A percentile compares a stretch with the other conserved stretches of the same genome.
Evolutionary conservation across 2,113 vertebrate genomes (phyloP).

Genomic region (Bungarus multicinctus): DNA sequence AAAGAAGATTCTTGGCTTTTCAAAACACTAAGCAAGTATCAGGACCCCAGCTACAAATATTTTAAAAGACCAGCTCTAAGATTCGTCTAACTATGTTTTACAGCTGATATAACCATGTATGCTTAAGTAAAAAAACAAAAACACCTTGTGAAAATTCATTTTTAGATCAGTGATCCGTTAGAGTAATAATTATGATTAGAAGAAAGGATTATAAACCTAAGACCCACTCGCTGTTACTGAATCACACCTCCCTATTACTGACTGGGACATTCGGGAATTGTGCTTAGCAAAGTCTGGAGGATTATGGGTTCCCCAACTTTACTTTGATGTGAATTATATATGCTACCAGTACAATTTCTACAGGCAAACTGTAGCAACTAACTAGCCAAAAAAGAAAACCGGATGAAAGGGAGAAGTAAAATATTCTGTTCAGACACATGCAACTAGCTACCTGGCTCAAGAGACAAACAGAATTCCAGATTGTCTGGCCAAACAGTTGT

Average conservation of each 20-base stretch:
- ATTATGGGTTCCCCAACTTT: neutral
- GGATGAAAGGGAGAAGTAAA: neutral
- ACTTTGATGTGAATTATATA: neutral
- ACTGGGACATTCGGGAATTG: neutral
- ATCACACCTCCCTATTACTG: neutral
- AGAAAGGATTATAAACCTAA: neutral
- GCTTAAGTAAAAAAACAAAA: neutral
- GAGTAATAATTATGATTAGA: neutral
- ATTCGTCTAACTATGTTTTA: neutral
- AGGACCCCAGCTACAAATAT: neutral
- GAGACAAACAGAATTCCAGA: neutral
- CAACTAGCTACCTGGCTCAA: fast-evolving
- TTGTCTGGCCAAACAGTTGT: conserved; percentile 12
- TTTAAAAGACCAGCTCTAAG: neutral
- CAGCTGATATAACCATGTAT: neutral
- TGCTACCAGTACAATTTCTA: neutral
- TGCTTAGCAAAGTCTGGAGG: neutral
- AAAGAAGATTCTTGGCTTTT: neutral
- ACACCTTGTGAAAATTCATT: neutral
- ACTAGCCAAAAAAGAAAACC: neutral
- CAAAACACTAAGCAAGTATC: neutral
- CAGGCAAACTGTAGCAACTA: conserved; percentile 17
- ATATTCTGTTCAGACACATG: neutral
- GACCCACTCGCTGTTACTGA: neutral
- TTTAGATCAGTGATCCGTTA: neutral